Base-by-base conservation (phyloP, 2,888 invertebrate species). In the Osmoderma eremita region DNA sequence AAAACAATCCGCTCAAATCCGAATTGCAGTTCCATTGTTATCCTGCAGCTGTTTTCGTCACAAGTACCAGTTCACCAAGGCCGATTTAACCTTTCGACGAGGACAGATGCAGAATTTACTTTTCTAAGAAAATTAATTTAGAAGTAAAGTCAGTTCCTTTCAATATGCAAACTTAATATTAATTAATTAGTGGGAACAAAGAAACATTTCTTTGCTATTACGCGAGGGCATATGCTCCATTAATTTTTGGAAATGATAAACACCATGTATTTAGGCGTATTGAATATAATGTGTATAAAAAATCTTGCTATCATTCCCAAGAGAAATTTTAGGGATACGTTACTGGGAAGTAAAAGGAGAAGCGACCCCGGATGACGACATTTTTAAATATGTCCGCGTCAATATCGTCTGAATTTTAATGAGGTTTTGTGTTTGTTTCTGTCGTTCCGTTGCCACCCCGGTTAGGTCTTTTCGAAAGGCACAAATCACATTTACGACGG, bases 321-420 rank as follows among this genome's bases (percentile, higher is more conserved):
- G 41, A 56, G 41, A 56, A 56, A 45, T 61, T 30, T 24, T 12
- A 45, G 24, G n/a, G 30, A 22, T 15, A n/a, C 13, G 12, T 24
- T 30, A 20, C 30, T 45, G 45, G 12, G 42, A 24, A 45, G 45
- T 53, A 38, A 36, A 45, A 61, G 36, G 22, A 17, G 30, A 45
- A 61, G 36, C 30, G 17, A 17, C 13, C 48, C 45, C 30, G 3
- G 13, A 45, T 24, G 58, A 48, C 12, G 45, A 17, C 3, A 6
- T 58, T 58, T 61, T 45, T 58, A 17, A 61, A 61, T 30, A 61
- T 61, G 58, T 45, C 58, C 45, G 30, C 48, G 24, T 20, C 30
- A 61, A 45, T 61, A 61, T 61, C 45, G 30, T 61, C 45, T 61
- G 58, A 61, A 61, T 61, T 61, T 61, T 61, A 61, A 61, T 61